phyloP scores from a whole-genome alignment of 2,113 vertebrate species.

The Pollimyrus isidori region DNA sequence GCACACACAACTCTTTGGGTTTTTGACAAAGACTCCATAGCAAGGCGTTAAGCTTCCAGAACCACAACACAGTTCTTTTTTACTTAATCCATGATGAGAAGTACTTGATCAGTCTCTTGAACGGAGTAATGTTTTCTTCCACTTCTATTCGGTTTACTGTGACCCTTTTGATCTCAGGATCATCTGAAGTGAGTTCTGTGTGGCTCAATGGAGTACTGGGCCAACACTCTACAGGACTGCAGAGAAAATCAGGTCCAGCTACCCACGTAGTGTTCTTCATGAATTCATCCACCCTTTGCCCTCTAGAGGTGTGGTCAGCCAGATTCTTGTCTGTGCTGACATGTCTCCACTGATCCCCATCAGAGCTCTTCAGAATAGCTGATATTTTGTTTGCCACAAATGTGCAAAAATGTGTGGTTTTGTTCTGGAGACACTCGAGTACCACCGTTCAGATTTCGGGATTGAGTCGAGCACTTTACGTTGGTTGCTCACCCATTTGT shows the following conservation, averaged over 20 bases:
- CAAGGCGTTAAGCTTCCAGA: not conserved
- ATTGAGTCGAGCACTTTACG: not conserved
- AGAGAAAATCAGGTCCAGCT: not conserved
- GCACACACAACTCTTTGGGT: not conserved
- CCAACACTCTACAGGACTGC: not conserved
- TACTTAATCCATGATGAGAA: not conserved
- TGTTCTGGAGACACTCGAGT: not conserved
- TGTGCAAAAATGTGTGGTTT: not conserved
- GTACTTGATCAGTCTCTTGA: not conserved
- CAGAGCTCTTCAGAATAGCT: not conserved
- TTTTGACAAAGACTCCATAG: not conserved
- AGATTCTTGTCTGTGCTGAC: not conserved
- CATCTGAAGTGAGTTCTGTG: not conserved
- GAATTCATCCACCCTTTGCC: not conserved
- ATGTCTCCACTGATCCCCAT: not conserved
- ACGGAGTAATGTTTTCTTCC: not conserved
- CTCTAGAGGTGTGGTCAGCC: not conserved
- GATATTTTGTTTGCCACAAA: not conserved
- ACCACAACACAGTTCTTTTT: not conserved
- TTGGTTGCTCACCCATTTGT: not conserved
- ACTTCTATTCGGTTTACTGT: not conserved
- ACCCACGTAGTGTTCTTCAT: not conserved
- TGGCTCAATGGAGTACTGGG: not conserved
- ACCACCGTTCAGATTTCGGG: not conserved
- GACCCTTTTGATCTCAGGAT: not conserved